Base-by-base conservation (phyloP, 64 coral and sea anemone genomes). In the Hydrozoanthus tunicans region DNA sequence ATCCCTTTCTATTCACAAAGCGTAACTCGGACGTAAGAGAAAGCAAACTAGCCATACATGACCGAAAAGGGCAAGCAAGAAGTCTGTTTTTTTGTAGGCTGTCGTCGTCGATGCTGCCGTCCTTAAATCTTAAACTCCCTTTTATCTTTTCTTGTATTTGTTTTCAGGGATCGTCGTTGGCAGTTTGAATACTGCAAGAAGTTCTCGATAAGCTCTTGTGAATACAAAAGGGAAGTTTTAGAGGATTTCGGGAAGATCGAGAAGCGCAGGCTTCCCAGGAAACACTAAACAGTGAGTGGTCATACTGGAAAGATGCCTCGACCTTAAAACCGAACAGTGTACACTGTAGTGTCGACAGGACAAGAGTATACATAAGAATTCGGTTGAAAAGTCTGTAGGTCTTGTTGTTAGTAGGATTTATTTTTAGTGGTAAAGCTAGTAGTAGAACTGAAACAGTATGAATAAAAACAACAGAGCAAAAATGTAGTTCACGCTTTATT, bases 121-220 rank as follows among this genome's bases (percentile, higher is more conserved):
- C 25, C 32, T 13, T 53, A 12, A 12, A 65, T 15, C 63, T 65
- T 15, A 11, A 11, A 65, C 63, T 65, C 11, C 12, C 12, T 73
- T 73, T 7, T 27, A 20, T 27, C 1, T 26, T 13, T 81, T 7
- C 12, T 60, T 73, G 17, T 73, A 12, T 9, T 23, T 71, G 58
- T 58, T 70, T 86, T 6, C 26, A 88, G 84, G 84, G 84, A 88
- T 58, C 84, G 84, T 58, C 54, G 84, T 7, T 88, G 84, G 84
- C 84, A 88, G 84, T 88, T 88, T 58, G 84, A 88, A 73, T 70
- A 73, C 53, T 88, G 84, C n/a, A 88, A 88, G 84, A 88, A 88
- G 70, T 88, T 88, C 56, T 88, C 84, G 6, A 88, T 56, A 5
- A 2, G 1, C 13, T 60, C 84, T 4, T 88, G 84, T 15, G 70